Conservation (phyloP, 2,888 invertebrate species). For the Heliconius ethilla region DNA sequence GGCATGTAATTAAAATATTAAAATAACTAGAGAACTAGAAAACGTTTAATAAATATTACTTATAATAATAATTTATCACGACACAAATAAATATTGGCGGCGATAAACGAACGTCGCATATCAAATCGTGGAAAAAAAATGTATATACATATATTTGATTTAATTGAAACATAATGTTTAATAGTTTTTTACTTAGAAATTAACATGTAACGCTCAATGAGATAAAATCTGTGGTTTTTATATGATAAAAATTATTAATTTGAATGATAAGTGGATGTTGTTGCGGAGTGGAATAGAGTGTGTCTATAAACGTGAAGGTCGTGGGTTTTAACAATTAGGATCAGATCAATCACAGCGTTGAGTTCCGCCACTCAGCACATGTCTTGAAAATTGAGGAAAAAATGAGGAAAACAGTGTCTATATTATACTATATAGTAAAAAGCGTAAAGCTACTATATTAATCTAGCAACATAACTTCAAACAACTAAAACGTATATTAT, state of each 20-base stretch:
- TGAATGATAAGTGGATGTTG: neutral
- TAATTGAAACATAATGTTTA: slow-evolving; percentile 23
- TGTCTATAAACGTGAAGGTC: neutral
- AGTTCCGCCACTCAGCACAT: neutral
- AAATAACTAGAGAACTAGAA: slow-evolving; percentile 18
- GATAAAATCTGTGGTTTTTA: slow-evolving; percentile 20
- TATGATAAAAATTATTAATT: slow-evolving; percentile 4
- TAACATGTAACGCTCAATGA: slow-evolving; percentile 4
- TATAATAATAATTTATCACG: slow-evolving; percentile 18
- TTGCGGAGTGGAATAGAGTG: neutral
- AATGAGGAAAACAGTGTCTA: too few species aligned
- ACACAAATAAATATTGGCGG: slow-evolving; percentile 16
- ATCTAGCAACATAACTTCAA: neutral
- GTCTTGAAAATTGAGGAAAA: neutral
- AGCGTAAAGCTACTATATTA: neutral
- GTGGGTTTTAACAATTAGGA: neutral
- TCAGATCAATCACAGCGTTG: neutral
- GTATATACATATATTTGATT: neutral
- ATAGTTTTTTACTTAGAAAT: slow-evolving; percentile 21
- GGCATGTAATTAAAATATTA: slow-evolving; percentile 20
- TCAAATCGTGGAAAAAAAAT: neutral
- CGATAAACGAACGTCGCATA: slow-evolving; percentile 15
- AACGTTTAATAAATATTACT: slow-evolving; percentile 16
- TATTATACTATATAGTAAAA: too few species aligned
- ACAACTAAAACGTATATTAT: neutral